Evolutionary conservation across 2,888 invertebrate genomes (phyloP), one percentile per base, ranked within the genome.

Genomic region (Teleogryllus oceanicus): DNA sequence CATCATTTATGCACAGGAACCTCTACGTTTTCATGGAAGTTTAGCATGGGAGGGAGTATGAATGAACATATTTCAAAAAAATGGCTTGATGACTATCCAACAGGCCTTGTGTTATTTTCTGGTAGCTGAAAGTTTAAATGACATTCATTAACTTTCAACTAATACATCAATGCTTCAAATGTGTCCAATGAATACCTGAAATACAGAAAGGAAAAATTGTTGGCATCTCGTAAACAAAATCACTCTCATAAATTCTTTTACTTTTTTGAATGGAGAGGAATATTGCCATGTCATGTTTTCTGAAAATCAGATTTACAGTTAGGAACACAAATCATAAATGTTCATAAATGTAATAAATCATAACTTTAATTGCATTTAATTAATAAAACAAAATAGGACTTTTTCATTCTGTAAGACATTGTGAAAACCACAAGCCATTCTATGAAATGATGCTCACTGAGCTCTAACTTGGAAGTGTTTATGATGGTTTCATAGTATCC

Each of bases 1-100:
- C 21, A 78, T 75, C 50, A 78, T 78, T 78, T 78, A 78, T 75
- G 74, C 75, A 78, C 78, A 78, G 78, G 78, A 78, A 78, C 75
- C 49, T 78, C 74, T 75, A 74, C 8, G 37, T 74, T 18, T 62
- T 37, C 10, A 49, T 78, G 78, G 78, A 78, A 78, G 78, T 78
- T 75, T 78, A 20, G 74, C 50, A 50, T 75, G 78, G 75, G 75
- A 75, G 78, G 78, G 75, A 74, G 49, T 75, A 75, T 49, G 75
- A 74, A 74, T 74, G 75, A 78, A 78, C 50, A 62, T 50, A 74
- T 78, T 78, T 78, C 20, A 20, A 62, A 62, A 37, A 13, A 62
- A 75, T 78, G 78, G 78, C 75, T 78, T 75, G 75, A 78, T 78
- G 78, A 74, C 37, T 49, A 78, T 62, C 8, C 37, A 37, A 37